Conservation (phyloP, 2,888 invertebrate species). For the Psylliodes chrysocephalus region DNA sequence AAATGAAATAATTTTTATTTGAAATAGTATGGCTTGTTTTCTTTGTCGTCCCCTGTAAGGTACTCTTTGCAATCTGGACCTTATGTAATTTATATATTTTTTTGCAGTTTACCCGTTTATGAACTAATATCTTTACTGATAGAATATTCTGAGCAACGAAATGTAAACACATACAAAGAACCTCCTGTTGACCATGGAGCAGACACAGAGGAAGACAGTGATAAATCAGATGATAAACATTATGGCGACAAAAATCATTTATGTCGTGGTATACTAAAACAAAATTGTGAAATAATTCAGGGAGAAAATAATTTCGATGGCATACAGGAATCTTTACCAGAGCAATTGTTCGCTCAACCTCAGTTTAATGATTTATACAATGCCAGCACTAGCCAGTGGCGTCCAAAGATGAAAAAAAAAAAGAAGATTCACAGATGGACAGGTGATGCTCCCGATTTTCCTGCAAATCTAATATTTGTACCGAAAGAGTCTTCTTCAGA, state of each 20-base stretch:
- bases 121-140: slow-evolving; percentile 2
- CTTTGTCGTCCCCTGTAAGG: too few species aligned
- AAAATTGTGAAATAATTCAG: slow-evolving; percentile 15
- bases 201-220: slow-evolving; percentile 16
- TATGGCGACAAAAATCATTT: slow-evolving; percentile 21
- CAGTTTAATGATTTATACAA: too few species aligned
- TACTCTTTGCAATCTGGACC: slow-evolving; percentile 11
- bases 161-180: slow-evolving; percentile 10
- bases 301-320: neutral
- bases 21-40: too few species aligned
- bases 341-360: slow-evolving; percentile 1
- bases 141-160: slow-evolving; percentile 13
- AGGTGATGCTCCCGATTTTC: too few species aligned
- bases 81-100: slow-evolving; percentile 11
- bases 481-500: too few species aligned
- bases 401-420: neutral
- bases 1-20: too few species aligned
- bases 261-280: slow-evolving; percentile 11
- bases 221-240: slow-evolving; percentile 23
- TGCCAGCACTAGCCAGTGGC: neutral
- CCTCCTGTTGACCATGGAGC: neutral
- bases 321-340: neutral
- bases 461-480: too few species aligned
- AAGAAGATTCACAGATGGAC: neutral
- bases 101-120: slow-evolving; percentile 17